Conservation (phyloP, 1,140 invertebrate genomes). For the silkworm (Bombyx mori) region ASM3026992v2 NC_085107.1:2857001-2857500, state of each 20-base stretch:
- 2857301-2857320: slow-evolving; percentile 4
- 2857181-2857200: slow-evolving; percentile 57
- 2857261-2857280: slow-evolving; percentile 57
- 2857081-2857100: slow-evolving; percentile 2
- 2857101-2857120: neutral
- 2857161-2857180: slow-evolving; percentile 49
- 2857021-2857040: no score
- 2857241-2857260: slow-evolving; percentile 55
- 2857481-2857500: slow-evolving; percentile 62
- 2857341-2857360: neutral
- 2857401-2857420: slow-evolving; percentile 39
- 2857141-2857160: slow-evolving; percentile 43
- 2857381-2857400: no score
- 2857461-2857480: slow-evolving; percentile 59
- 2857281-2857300: slow-evolving; percentile 34
- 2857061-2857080: slow-evolving; percentile 1
- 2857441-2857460: slow-evolving; percentile 60
- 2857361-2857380: no score
- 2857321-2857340: slow-evolving; percentile 1
- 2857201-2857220: slow-evolving; percentile 27
- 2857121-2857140: slow-evolving; percentile 36
- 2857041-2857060: no score
- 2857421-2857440: slow-evolving; percentile 53
- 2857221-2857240: slow-evolving; percentile 47
- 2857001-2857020: no score